Percentiles rank a stretch among this genome's conserved stretches.
These are phyloP conservation scores for Synanthedon andrenaeformis DNA, from an alignment of 2,888 invertebrate genomes.

Conservation along the genomic window DNA sequence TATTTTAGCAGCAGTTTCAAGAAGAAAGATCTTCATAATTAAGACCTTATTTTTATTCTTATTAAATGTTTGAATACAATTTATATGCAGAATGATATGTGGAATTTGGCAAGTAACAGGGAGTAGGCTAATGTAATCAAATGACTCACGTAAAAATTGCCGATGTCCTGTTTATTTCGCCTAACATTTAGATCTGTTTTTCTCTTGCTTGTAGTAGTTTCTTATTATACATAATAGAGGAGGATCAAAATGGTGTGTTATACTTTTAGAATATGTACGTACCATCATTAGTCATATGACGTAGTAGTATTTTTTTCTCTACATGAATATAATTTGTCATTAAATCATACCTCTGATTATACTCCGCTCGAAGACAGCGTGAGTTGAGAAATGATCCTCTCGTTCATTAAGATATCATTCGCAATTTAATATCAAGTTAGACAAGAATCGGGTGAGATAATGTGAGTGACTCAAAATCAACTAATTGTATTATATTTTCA, in stretches of 20 bases:
- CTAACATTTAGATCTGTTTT: conserved; percentile 27
- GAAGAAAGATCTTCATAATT: too few relatives aligned
- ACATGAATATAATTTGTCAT: conserved; percentile 24
- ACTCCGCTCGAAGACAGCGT: conserved; percentile 44
- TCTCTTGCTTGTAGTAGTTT: conserved; percentile 56
- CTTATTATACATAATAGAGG: conserved; percentile 35
- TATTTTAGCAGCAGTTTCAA: too few relatives aligned
- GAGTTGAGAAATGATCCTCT: conserved; percentile 53
- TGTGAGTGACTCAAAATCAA: conserved; percentile 65
- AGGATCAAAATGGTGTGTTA: conserved; percentile 41
- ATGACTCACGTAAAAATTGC: not conserved
- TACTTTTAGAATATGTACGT: conserved; percentile 31
- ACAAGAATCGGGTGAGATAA: conserved; percentile 48
- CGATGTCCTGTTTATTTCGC: conserved; percentile 49
- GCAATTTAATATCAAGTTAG: conserved; percentile 34
- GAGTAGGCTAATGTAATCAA: conserved; percentile 36
- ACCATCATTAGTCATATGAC: conserved; percentile 45
- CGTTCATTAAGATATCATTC: conserved; percentile 39
- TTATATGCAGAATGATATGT: conserved; percentile 26
- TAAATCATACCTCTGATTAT: conserved; percentile 43
- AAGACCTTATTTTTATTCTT: not conserved
- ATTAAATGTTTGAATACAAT: not conserved
- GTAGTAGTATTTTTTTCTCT: conserved; percentile 38
- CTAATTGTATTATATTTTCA: conserved; percentile 70
- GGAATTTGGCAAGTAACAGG: conserved; percentile 38